Evolutionary conservation across 1,140 invertebrate genomes (phyloP).

Genomic region (Bacillus rossius): DNA sequence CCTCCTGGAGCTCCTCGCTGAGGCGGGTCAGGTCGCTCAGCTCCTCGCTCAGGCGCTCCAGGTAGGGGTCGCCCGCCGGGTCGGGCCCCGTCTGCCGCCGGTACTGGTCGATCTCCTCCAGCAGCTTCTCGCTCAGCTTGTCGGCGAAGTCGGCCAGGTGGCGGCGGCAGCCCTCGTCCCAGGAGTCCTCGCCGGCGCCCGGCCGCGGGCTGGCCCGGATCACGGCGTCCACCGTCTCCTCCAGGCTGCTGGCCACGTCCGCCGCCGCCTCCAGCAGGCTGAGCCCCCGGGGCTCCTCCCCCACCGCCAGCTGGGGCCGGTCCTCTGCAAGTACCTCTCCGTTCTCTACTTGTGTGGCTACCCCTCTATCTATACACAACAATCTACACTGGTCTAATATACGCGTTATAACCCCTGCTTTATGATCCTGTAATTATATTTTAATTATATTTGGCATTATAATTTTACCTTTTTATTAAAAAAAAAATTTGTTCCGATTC

Average conservation of each 20-base stretch:
- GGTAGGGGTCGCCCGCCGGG: slow-evolving; percentile 52
- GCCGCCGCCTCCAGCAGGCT: slow-evolving; percentile 57
- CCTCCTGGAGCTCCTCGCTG: slow-evolving; percentile 49
- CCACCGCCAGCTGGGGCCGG: too few species aligned
- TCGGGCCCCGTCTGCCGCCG: slow-evolving; percentile 29
- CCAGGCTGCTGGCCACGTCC: slow-evolving; percentile 57
- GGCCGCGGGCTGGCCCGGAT: slow-evolving; percentile 46
- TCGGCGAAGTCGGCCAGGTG: slow-evolving; percentile 73
- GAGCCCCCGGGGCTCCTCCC: slow-evolving; percentile 18
- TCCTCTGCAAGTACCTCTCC: too few species aligned
- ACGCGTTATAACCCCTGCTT: too few species aligned
- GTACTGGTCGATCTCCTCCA: slow-evolving; percentile 69
- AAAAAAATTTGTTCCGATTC: too few species aligned
- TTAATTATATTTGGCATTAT: too few species aligned
- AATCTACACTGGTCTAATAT: too few species aligned
- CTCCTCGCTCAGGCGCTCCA: slow-evolving; percentile 50
- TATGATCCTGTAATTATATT: too few species aligned
- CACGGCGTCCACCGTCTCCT: slow-evolving; percentile 58
- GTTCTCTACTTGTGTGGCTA: too few species aligned
- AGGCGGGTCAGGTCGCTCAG: slow-evolving; percentile 50
- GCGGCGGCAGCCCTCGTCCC: slow-evolving; percentile 57
- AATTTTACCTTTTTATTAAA: too few species aligned
- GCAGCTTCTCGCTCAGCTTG: slow-evolving; percentile 63
- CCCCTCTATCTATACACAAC: too few species aligned
- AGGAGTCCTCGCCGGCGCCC: slow-evolving; percentile 35